Percentiles rank a stretch among this genome's conserved stretches.
These are phyloP conservation scores for Heterotilapia buettikoferi DNA, from an alignment of 2,113 vertebrate genomes.

Conservation along the genomic window DNA sequence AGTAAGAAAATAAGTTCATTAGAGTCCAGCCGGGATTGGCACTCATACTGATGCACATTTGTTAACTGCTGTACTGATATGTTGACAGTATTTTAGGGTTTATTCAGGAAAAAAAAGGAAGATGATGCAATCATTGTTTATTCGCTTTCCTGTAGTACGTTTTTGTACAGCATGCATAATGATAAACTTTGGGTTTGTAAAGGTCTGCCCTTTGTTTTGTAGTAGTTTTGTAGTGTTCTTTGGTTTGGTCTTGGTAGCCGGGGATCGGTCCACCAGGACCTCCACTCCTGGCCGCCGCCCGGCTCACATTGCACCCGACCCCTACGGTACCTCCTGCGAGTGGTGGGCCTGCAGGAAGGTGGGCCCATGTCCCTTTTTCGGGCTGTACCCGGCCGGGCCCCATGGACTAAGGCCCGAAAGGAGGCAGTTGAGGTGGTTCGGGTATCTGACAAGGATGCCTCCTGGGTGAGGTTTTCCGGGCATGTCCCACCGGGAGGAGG, in stretches of 20 bases:
- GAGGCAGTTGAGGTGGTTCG: neutral
- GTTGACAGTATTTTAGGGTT: neutral
- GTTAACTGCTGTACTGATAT: neutral
- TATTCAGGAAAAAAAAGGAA: neutral
- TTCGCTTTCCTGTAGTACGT: rapidly evolving
- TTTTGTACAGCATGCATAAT: neutral
- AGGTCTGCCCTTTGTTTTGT: neutral
- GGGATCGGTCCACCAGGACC: neutral
- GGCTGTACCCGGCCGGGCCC: neutral
- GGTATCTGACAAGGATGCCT: neutral
- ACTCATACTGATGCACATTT: neutral
- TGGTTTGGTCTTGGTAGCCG: neutral
- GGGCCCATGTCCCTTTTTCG: neutral
- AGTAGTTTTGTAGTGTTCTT: neutral
- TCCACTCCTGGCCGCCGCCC: neutral
- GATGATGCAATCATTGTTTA: neutral
- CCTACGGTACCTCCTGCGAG: rapidly evolving
- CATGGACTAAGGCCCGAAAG: neutral
- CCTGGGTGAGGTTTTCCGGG: neutral
- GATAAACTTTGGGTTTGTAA: neutral
- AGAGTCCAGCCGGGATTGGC: neutral
- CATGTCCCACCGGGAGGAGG: neutral
- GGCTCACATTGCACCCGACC: neutral
- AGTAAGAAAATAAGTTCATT: neutral
- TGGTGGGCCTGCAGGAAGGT: neutral